Percentiles rank a stretch among this genome's conserved stretches.
phyloP scores from a whole-genome alignment of 2,113 vertebrate genomes.

The Pardalotus punctatus region DNA sequence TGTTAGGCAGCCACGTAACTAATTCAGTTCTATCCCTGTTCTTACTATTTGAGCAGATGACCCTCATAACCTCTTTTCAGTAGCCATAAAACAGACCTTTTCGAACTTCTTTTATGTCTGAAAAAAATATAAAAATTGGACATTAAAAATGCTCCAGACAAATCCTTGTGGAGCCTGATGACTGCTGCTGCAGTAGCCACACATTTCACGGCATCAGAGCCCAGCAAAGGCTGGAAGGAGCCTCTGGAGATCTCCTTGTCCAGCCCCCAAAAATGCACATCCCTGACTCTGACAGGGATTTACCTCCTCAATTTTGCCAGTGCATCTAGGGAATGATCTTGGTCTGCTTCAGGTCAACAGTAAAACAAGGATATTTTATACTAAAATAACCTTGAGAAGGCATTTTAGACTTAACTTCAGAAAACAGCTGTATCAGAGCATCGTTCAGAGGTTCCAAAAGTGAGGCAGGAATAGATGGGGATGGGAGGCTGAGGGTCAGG shows the following conservation, averaged over 20 bases:
- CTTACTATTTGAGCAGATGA: background rate
- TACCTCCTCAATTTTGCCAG: rapidly evolving
- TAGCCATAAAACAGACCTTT: background rate
- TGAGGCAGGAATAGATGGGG: background rate
- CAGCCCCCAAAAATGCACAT: background rate
- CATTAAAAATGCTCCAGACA: background rate
- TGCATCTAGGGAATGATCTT: background rate
- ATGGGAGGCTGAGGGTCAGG: background rate
- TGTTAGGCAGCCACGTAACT: background rate
- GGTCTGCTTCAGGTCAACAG: background rate
- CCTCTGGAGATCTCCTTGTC: background rate
- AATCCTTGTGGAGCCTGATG: background rate
- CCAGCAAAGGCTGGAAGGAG: background rate
- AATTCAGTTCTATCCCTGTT: background rate
- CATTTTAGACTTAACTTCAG: background rate
- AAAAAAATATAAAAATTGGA: background rate
- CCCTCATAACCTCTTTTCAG: background rate
- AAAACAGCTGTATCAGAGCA: background rate
- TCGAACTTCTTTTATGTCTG: background rate
- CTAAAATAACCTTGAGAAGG: background rate
- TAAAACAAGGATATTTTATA: background rate
- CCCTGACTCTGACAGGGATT: background rate
- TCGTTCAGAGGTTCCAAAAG: background rate
- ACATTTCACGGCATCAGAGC: rapidly evolving
- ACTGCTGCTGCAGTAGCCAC: background rate